These are phyloP conservation scores for Gallinago paraguaiae DNA, from an alignment of 2,113 vertebrate species.

Conservation along the genomic window DNA sequence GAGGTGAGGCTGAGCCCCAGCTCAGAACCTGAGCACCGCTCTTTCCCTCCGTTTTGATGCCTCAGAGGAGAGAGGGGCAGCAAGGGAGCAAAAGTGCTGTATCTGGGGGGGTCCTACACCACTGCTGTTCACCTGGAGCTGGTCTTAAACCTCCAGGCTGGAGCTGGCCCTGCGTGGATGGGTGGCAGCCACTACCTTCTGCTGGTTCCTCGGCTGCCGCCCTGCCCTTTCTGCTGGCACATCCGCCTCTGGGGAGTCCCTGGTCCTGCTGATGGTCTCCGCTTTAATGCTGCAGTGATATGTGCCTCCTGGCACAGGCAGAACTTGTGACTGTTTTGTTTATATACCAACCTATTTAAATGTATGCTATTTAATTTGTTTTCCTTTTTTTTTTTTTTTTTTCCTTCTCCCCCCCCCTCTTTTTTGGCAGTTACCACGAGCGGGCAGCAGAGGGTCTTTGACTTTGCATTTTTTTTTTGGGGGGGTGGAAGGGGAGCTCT, in stretches of 20 bases:
- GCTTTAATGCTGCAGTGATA: neutral
- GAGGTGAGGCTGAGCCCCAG: neutral
- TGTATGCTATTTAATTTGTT: neutral
- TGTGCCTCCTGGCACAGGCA: neutral
- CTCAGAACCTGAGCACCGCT: fast-evolving
- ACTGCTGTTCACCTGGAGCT: neutral
- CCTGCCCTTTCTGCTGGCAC: neutral
- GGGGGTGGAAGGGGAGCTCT: neutral
- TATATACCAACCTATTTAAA: neutral
- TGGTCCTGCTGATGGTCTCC: neutral
- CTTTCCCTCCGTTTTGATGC: neutral
- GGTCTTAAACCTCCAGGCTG: fast-evolving
- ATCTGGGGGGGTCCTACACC: neutral
- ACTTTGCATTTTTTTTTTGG: neutral
- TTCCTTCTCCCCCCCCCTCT: too few relatives aligned
- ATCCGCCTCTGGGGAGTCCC: neutral
- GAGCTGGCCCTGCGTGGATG: neutral
- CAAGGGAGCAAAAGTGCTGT: neutral
- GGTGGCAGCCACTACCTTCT: neutral
- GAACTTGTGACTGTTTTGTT: neutral
- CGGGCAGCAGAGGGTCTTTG: neutral
- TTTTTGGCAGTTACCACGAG: neutral
- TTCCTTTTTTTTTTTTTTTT: neutral
- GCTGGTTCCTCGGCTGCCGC: neutral
- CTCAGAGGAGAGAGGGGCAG: neutral